Conservation (phyloP, 2,113 vertebrate genomes). For the Coracopsis vasa region DNA sequence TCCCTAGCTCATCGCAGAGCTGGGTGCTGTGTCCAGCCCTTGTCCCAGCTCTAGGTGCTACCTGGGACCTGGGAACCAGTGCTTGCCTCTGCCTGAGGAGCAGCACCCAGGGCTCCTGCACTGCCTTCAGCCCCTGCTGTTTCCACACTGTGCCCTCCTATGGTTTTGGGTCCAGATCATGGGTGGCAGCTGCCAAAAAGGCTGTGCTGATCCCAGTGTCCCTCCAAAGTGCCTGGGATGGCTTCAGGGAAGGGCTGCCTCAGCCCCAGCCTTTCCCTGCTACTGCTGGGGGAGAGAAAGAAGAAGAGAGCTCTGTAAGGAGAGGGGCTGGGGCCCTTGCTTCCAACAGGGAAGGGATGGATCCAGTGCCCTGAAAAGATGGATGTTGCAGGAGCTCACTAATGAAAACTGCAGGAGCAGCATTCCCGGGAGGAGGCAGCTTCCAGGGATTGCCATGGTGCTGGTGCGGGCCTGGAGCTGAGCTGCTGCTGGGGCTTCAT, state of each 20-base stretch:
- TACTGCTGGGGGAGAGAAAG: background rate
- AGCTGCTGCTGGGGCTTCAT: background rate
- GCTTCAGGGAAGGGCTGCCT: background rate
- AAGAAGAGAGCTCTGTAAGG: background rate
- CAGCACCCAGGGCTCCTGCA: background rate
- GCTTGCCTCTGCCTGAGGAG: background rate
- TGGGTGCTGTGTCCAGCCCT: accelerated
- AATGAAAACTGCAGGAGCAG: background rate
- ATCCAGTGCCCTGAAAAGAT: background rate
- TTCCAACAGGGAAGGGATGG: background rate
- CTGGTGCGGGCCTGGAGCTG: background rate
- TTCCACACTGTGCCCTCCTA: background rate
- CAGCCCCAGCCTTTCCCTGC: background rate
- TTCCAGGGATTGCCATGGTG: background rate
- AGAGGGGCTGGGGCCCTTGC: background rate
- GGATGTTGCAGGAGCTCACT: background rate
- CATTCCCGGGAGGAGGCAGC: background rate
- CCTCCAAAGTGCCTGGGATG: background rate
- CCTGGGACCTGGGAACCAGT: background rate
- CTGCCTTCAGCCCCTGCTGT: background rate
- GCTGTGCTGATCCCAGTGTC: background rate
- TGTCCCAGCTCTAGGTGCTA: accelerated
- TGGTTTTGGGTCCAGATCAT: background rate
- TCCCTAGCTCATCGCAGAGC: background rate
- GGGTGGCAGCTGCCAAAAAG: background rate